Conservation (phyloP, 2,797 vertebrate species). For the Sebastiscus albofasciatus region DNA sequence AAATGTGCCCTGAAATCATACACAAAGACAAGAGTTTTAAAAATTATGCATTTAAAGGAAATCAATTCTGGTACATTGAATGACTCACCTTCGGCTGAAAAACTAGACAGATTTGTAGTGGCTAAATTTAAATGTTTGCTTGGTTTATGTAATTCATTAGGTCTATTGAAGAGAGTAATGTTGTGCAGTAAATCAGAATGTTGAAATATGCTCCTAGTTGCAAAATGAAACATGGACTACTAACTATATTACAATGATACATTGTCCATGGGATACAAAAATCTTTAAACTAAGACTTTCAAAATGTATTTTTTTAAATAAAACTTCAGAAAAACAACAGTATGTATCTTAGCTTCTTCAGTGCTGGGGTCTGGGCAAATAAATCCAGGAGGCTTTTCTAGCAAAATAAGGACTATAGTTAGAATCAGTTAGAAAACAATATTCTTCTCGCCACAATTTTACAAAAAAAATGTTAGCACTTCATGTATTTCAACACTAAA, state of each 20-base stretch:
- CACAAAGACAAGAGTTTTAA: slow-evolving; percentile 18
- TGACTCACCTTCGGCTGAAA: not conserved
- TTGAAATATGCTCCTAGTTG: not conserved
- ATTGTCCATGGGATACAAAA: not conserved
- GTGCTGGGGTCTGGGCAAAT: not conserved
- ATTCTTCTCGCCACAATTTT: not conserved
- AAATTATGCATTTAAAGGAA: not conserved
- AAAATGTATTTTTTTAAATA: not conserved
- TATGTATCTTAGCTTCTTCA: not conserved
- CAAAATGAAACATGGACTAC: not conserved
- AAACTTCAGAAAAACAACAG: not conserved
- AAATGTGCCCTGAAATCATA: slow-evolving; percentile 90
- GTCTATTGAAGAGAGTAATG: not conserved
- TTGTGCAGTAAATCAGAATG: not conserved
- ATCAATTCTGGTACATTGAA: not conserved
- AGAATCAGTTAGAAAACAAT: not conserved
- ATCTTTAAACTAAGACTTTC: not conserved
- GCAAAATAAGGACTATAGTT: not conserved
- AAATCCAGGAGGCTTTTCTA: not conserved
- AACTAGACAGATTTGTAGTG: not conserved
- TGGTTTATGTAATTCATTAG: not conserved
- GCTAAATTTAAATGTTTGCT: not conserved
- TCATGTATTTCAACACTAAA: not conserved
- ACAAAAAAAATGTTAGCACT: not conserved
- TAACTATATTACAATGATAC: not conserved